Evolutionary conservation across 2,113 vertebrate genomes (phyloP).

Genomic region (Cyphomyrus discorhynchus): DNA sequence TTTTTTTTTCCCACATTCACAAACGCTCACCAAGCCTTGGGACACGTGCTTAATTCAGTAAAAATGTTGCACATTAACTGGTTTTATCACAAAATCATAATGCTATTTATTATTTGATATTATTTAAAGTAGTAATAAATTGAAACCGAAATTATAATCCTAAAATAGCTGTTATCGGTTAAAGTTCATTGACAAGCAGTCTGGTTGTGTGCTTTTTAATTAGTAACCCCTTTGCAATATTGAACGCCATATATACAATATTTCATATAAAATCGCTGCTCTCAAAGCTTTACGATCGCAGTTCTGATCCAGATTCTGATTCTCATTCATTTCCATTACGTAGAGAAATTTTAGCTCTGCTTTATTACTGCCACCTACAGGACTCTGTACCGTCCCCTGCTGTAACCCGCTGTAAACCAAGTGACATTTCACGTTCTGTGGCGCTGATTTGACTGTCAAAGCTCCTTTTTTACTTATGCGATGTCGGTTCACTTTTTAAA

Average conservation of each 20-base stretch:
- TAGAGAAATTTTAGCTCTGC: not conserved
- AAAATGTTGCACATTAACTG: not conserved
- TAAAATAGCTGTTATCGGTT: not conserved
- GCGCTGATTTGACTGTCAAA: not conserved
- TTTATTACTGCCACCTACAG: not conserved
- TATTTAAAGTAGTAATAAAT: not conserved
- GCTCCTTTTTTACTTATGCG: not conserved
- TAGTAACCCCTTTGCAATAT: too few species aligned
- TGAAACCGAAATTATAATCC: not conserved
- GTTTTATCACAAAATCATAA: not conserved
- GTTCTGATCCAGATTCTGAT: not conserved
- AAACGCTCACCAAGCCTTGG: too few species aligned
- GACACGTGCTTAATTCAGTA: not conserved
- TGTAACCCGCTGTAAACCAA: not conserved
- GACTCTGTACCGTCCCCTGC: not conserved
- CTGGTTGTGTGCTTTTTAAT: not conserved
- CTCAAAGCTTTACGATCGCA: not conserved
- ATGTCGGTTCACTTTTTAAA: not conserved
- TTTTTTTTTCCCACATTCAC: too few species aligned
- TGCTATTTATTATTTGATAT: not conserved
- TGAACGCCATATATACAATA: not conserved
- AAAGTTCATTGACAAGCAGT: not conserved
- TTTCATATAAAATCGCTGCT: not conserved
- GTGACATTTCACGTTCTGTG: not conserved
- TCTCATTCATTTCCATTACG: not conserved